Evolutionary conservation across 2,888 invertebrate genomes (phyloP).

Genomic region (Alitta virens): DNA sequence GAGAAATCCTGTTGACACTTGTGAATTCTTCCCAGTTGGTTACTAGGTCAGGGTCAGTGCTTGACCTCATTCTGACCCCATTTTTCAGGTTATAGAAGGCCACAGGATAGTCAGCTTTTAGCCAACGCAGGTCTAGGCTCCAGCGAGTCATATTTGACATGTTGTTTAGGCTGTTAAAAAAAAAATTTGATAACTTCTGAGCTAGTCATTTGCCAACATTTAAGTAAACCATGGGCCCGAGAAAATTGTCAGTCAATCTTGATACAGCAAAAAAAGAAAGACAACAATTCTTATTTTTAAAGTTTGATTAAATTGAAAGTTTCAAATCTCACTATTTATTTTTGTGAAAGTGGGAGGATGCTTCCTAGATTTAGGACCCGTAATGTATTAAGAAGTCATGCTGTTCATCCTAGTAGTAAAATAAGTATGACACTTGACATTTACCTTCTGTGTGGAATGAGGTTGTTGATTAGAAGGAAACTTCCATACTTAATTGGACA

Average conservation of each 20-base stretch:
- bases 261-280: too few relatives aligned
- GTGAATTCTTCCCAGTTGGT: constrained; percentile 45
- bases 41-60: constrained; percentile 35
- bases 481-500: constrained; percentile 49
- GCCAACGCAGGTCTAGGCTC: constrained; percentile 52
- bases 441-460: constrained; percentile 52
- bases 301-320: too few relatives aligned
- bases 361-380: too few relatives aligned
- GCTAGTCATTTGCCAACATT: neutral
- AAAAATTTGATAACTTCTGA: too few relatives aligned
- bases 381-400: too few relatives aligned
- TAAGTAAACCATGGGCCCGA: too few relatives aligned
- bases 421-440: too few relatives aligned
- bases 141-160: constrained; percentile 41
- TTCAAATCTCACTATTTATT: too few relatives aligned
- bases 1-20: constrained; percentile 29
- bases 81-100: constrained; percentile 47
- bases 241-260: too few relatives aligned
- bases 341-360: too few relatives aligned
- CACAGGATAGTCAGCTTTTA: constrained; percentile 37
- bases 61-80: constrained; percentile 39
- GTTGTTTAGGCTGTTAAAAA: constrained; percentile 39
- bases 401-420: too few relatives aligned
- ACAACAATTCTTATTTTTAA: too few relatives aligned
- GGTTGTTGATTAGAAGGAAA: constrained; percentile 47